Percentiles rank a stretch among this genome's conserved stretches.
These are phyloP conservation scores for Chromoteleia sp. DNA, from an alignment of 2,888 invertebrate species.

Conservation along the genomic window DNA sequence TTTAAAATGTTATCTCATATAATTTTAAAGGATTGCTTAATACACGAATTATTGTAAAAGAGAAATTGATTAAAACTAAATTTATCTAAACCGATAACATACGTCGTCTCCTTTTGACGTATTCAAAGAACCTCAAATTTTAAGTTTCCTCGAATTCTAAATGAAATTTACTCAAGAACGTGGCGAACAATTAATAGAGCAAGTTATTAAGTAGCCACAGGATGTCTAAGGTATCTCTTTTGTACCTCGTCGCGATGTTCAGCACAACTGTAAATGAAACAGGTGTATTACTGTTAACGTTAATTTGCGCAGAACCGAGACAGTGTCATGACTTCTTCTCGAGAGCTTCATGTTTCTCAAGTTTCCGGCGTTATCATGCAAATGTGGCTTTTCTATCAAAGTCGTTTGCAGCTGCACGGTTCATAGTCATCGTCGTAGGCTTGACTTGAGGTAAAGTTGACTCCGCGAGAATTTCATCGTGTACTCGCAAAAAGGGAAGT, in stretches of 20 bases:
- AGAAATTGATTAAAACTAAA: too few species aligned
- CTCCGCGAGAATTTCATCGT: slow-evolving; percentile 38
- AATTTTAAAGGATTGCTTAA: too few species aligned
- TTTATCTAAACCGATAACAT: too few species aligned
- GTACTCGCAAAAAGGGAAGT: slow-evolving; percentile 22
- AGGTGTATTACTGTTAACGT: slow-evolving; percentile 61
- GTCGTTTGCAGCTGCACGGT: slow-evolving; percentile 51
- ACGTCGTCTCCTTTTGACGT: too few species aligned
- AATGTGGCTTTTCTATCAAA: slow-evolving; percentile 67
- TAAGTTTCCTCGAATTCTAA: too few species aligned
- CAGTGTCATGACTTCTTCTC: slow-evolving; percentile 49
- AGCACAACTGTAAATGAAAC: slow-evolving; percentile 39
- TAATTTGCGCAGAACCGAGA: slow-evolving; percentile 48
- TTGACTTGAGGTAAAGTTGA: slow-evolving; percentile 57
- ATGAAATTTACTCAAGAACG: background rate
- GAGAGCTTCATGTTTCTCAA: slow-evolving; percentile 50
- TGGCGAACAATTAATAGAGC: slow-evolving; percentile 30
- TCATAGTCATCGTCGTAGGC: slow-evolving; percentile 45
- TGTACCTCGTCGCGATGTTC: slow-evolving; percentile 12
- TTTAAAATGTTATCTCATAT: too few species aligned
- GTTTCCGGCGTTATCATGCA: slow-evolving; percentile 65
- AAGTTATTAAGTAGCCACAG: slow-evolving; percentile 2
- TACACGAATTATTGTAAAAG: too few species aligned
- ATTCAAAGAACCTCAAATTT: too few species aligned
- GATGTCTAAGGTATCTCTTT: background rate